Evolutionary conservation across 2,113 vertebrate species (phyloP).

Genomic region (Phasianus colchicus): DNA sequence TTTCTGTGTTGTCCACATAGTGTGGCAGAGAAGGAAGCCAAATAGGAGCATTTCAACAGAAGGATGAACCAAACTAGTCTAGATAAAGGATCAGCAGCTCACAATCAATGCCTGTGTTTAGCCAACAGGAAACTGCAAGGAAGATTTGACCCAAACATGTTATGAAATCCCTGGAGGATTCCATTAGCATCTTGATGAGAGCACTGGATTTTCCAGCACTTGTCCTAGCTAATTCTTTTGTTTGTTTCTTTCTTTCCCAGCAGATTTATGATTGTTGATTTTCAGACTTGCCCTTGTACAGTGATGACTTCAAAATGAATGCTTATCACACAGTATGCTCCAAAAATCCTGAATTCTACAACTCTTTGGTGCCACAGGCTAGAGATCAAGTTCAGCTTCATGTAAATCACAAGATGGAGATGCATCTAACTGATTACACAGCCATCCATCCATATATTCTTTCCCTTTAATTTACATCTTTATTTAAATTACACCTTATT

Average conservation of each 20-base stretch:
- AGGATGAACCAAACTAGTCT: neutral
- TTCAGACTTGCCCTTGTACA: neutral
- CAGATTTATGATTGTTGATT: neutral
- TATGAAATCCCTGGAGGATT: neutral
- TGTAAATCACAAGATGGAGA: neutral
- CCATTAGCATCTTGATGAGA: neutral
- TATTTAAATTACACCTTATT: neutral
- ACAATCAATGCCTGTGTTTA: rapidly evolving
- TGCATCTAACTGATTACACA: neutral
- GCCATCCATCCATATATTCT: rapidly evolving
- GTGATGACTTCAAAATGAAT: neutral
- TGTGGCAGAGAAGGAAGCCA: neutral
- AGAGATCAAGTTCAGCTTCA: neutral
- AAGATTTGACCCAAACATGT: neutral
- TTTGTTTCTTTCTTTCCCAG: neutral
- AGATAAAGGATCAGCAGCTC: neutral
- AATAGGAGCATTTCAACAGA: neutral
- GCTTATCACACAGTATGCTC: neutral
- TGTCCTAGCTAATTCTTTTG: neutral
- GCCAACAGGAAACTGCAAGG: neutral
- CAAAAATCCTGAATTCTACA: neutral
- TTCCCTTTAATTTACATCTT: neutral
- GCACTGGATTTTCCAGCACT: neutral
- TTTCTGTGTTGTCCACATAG: neutral
- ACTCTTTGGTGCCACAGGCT: neutral